Evolutionary conservation across 2,113 vertebrate species (phyloP).

Genomic region (Hypomesus transpacificus): DNA sequence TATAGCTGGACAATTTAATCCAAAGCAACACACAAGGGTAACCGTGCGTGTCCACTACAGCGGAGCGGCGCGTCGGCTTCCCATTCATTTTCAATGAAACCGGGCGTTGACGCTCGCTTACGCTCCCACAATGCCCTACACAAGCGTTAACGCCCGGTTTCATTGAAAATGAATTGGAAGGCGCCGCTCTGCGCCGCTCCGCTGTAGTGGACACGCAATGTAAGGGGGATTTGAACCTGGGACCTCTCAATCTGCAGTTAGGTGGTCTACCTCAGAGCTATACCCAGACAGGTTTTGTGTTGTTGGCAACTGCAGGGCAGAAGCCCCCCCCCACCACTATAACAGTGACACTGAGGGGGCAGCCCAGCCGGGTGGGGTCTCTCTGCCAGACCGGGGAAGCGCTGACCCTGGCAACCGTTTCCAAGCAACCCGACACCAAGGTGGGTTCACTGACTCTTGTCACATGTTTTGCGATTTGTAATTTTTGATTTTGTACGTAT

Average conservation of each 20-base stretch:
- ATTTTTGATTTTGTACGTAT: neutral
- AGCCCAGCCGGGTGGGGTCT: conserved; percentile 73
- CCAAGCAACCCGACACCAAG: conserved; percentile 61
- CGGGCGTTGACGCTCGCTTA: too few relatives aligned
- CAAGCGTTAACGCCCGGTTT: too few relatives aligned
- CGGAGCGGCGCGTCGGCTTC: too few relatives aligned
- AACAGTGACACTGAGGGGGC: conserved; percentile 86
- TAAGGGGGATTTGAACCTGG: neutral
- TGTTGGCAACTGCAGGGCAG: conserved; percentile 72
- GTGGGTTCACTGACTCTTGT: conserved; percentile 46
- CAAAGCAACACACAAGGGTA: neutral
- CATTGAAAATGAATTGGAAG: too few relatives aligned
- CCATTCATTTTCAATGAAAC: too few relatives aligned
- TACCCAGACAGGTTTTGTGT: conserved; percentile 42
- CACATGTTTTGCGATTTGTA: neutral
- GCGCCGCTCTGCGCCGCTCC: too few relatives aligned
- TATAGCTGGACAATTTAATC: neutral
- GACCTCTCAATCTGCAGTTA: neutral
- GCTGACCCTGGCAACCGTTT: conserved; percentile 17
- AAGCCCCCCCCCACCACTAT: conserved; percentile 88
- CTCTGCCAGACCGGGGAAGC: conserved; percentile 72
- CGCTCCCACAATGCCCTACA: too few relatives aligned
- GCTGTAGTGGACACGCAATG: too few relatives aligned
- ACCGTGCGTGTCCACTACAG: too few relatives aligned
- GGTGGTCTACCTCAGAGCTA: neutral